These are phyloP conservation scores for Sphinx pinastri DNA, from an alignment of 2,888 invertebrate genomes.

Conservation along the genomic window DNA sequence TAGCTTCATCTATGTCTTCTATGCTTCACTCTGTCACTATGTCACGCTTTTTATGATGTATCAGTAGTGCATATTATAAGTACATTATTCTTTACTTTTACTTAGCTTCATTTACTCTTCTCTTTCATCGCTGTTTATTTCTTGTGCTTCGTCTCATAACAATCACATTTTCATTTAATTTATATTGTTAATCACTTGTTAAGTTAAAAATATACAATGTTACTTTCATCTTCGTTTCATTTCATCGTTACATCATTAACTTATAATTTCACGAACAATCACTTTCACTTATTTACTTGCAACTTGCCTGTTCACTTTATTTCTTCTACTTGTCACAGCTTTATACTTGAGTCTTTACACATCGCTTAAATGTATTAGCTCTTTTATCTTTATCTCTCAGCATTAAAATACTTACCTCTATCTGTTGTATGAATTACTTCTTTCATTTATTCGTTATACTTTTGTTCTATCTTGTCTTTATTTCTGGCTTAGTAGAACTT, in stretches of 20 bases:
- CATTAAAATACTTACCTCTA: neutral
- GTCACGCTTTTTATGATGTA: slow-evolving; percentile 27
- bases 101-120: slow-evolving; percentile 27
- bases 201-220: slow-evolving; percentile 42
- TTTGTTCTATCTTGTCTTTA: neutral
- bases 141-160: slow-evolving; percentile 38
- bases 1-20: slow-evolving; percentile 30
- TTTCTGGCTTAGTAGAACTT: neutral
- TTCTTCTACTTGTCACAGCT: slow-evolving; percentile 9
- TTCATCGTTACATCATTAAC: slow-evolving; percentile 39
- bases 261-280: slow-evolving; percentile 21
- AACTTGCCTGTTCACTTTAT: slow-evolving; percentile 3
- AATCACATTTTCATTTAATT: slow-evolving; percentile 35
- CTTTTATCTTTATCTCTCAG: neutral
- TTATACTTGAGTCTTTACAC: slow-evolving; percentile 2
- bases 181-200: slow-evolving; percentile 28
- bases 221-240: slow-evolving; percentile 52
- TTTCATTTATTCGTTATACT: neutral
- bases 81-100: slow-evolving; percentile 16
- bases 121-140: slow-evolving; percentile 13
- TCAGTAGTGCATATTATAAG: neutral
- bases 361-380: neutral
- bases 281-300: slow-evolving; percentile 25
- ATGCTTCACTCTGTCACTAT: slow-evolving; percentile 29
- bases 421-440: neutral